Conservation (phyloP, 2,797 vertebrate species). For the Thamnophis elegans region DNA sequence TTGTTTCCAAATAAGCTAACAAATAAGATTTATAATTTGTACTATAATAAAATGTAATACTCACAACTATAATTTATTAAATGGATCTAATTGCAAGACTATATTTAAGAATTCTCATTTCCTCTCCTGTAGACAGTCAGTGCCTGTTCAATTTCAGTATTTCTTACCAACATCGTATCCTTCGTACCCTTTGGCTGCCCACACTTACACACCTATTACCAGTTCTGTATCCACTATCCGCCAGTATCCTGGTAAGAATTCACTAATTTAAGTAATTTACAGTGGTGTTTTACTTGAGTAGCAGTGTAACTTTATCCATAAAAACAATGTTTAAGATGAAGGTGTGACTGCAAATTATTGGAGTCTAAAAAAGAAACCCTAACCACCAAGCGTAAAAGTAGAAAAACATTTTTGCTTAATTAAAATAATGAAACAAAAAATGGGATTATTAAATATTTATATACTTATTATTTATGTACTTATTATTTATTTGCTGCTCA, state of each 20-base stretch:
- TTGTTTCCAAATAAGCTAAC: background rate
- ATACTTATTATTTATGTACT: no score
- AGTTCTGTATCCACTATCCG: conserved; percentile 95
- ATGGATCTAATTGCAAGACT: background rate
- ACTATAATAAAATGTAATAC: background rate
- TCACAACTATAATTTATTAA: background rate
- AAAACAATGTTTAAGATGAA: background rate
- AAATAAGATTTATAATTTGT: background rate
- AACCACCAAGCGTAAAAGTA: background rate
- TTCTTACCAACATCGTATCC: conserved; percentile 91
- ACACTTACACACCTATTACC: conserved; percentile 96
- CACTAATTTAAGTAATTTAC: background rate
- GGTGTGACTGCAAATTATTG: background rate
- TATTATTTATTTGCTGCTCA: background rate
- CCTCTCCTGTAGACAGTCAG: conserved; percentile 78
- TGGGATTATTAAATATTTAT: background rate
- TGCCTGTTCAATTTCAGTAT: conserved; percentile 97
- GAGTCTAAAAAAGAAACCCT: background rate
- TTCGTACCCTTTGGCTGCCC: conserved; percentile 88
- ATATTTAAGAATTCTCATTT: conserved; percentile 37
- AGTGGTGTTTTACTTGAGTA: background rate
- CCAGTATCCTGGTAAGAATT: conserved; percentile 87
- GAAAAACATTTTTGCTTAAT: background rate
- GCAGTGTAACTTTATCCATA: background rate
- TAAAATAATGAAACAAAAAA: background rate